Evolutionary conservation across 2,888 invertebrate species (phyloP).

Genomic region (Volucella bombylans): DNA sequence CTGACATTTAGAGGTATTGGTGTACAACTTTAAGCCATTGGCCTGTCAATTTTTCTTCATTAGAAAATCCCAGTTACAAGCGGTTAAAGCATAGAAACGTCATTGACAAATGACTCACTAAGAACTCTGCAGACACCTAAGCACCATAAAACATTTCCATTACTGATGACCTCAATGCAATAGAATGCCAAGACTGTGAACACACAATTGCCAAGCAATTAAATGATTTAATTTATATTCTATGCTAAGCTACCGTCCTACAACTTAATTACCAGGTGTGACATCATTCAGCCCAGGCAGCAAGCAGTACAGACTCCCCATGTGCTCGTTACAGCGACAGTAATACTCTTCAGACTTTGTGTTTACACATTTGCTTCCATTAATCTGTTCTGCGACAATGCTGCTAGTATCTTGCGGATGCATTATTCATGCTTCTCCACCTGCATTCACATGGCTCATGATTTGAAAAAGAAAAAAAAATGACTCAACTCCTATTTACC

Average conservation of each 20-base stretch:
- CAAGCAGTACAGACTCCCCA: conserved; percentile 7
- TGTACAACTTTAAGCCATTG: too few species aligned
- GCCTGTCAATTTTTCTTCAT: too few species aligned
- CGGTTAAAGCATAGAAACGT: too few species aligned
- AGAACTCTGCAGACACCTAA: background rate
- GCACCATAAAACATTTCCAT: background rate
- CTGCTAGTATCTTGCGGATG: conserved; percentile 15
- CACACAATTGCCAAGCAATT: conserved; percentile 39
- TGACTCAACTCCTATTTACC: conserved; percentile 3
- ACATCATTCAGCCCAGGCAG: conserved; percentile 49
- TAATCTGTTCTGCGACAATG: background rate
- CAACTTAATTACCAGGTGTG: conserved; percentile 61
- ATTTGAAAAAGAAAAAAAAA: background rate
- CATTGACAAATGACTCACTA: too few species aligned
- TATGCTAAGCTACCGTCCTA: conserved; percentile 18
- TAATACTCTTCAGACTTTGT: background rate
- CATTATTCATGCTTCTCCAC: conserved; percentile 61
- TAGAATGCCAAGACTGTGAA: conserved; percentile 2
- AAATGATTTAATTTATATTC: conserved; percentile 8
- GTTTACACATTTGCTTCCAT: conserved; percentile 13
- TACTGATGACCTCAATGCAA: conserved; percentile 51
- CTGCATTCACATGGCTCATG: conserved; percentile 37
- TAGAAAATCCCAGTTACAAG: too few species aligned
- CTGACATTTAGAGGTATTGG: too few species aligned
- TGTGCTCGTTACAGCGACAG: background rate